These are phyloP conservation scores for Cyprinus carpio DNA, from an alignment of 2,113 vertebrate genomes.

Conservation along the genomic window DNA sequence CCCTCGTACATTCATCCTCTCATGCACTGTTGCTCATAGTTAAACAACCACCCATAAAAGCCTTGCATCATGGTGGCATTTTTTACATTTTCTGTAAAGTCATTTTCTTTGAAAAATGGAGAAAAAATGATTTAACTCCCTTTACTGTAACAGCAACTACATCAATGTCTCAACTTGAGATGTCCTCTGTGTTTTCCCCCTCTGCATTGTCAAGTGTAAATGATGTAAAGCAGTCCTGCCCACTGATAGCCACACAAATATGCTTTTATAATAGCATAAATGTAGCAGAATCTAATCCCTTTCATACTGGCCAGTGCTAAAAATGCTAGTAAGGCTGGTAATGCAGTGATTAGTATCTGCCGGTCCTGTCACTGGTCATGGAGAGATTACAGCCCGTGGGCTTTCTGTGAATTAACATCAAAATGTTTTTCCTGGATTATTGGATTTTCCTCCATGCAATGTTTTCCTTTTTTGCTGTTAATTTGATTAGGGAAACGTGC, in stretches of 20 bases:
- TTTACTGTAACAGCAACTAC: too few relatives aligned
- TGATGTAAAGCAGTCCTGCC: neutral
- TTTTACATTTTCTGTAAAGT: too few relatives aligned
- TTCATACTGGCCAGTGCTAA: neutral
- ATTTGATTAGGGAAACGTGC: conserved; percentile 22
- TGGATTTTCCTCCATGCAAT: conserved; percentile 34
- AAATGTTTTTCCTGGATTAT: conserved; percentile 44
- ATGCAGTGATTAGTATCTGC: neutral
- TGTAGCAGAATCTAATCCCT: neutral
- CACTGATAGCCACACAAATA: neutral
- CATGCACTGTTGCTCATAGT: too few relatives aligned
- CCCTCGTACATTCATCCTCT: too few relatives aligned
- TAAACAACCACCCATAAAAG: too few relatives aligned
- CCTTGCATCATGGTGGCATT: too few relatives aligned
- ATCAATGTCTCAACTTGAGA: neutral
- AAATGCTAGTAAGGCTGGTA: neutral
- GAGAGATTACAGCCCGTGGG: conserved; percentile 23
- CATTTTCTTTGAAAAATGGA: too few relatives aligned
- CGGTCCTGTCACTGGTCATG: neutral
- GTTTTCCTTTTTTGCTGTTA: conserved; percentile 26
- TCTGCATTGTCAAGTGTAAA: neutral
- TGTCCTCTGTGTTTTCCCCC: neutral
- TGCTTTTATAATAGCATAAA: neutral
- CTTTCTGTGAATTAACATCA: conserved; percentile 40
- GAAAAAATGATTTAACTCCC: too few relatives aligned